Percentiles rank a stretch among this genome's conserved stretches.
Conservation (phyloP, 2,888 invertebrate species). For the Byasa hedistus region DNA sequence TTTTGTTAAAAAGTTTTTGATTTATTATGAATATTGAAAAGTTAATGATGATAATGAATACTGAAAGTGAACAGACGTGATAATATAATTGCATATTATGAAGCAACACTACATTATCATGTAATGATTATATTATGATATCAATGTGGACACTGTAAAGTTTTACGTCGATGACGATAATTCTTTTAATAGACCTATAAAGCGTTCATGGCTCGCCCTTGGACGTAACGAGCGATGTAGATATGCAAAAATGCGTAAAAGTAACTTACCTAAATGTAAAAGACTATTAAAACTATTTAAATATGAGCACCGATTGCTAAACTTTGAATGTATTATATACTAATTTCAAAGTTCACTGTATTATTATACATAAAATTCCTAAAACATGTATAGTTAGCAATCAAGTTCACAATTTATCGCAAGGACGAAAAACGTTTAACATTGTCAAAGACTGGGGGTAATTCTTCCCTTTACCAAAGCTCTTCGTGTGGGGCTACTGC, state of each 20-base stretch:
- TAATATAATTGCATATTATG: slow-evolving; percentile 17
- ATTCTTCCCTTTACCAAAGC: neutral
- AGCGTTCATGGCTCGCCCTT: slow-evolving; percentile 7
- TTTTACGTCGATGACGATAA: slow-evolving; percentile 16
- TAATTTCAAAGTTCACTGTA: too few relatives aligned
- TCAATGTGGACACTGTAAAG: slow-evolving; percentile 24
- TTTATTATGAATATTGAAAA: too few relatives aligned
- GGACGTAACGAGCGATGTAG: neutral
- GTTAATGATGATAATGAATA: too few relatives aligned
- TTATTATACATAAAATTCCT: neutral
- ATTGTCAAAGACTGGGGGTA: neutral
- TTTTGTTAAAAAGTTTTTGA: too few relatives aligned
- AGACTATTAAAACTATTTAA: neutral
- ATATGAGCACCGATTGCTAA: neutral
- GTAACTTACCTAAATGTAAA: neutral
- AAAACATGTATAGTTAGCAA: neutral
- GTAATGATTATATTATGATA: slow-evolving; percentile 15
- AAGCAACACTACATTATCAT: slow-evolving; percentile 16
- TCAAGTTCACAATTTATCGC: neutral
- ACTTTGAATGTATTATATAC: neutral
- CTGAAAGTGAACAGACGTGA: neutral
- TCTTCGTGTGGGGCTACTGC: neutral
- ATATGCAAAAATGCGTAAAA: neutral
- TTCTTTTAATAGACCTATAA: slow-evolving; percentile 22
- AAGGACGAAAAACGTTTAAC: too few relatives aligned